Evolutionary conservation across 2,797 vertebrate genomes (phyloP).

Genomic region (Molossus alvarezi): DNA sequence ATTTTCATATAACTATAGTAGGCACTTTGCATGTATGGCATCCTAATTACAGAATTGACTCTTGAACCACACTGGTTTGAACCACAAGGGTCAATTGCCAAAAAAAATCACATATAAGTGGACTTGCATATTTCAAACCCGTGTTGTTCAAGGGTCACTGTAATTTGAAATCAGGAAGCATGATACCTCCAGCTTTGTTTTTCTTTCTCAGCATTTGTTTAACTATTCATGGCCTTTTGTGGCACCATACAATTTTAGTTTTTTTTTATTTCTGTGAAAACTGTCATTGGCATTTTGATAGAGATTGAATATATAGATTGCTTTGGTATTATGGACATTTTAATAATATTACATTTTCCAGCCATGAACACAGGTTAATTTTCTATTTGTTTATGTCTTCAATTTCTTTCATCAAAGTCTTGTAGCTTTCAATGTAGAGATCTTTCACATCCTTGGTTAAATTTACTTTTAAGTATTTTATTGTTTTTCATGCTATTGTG

Average conservation of each 20-base stretch:
- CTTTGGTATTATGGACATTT: background rate
- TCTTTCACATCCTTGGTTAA: background rate
- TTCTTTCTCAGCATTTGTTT: background rate
- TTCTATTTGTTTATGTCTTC: background rate
- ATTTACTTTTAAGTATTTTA: background rate
- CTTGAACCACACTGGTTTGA: background rate
- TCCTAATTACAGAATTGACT: background rate
- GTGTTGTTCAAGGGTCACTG: background rate
- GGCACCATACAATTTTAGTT: background rate
- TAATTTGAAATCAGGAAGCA: constrained; percentile 5
- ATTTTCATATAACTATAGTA: background rate
- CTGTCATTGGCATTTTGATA: constrained; percentile 10
- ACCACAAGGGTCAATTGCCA: too few relatives aligned
- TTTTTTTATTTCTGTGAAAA: background rate
- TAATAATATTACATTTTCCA: background rate
- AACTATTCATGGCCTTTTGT: background rate
- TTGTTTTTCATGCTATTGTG: background rate
- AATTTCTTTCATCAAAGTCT: background rate
- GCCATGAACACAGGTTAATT: background rate
- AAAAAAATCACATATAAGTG: background rate
- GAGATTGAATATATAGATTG: background rate
- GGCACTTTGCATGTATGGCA: too few relatives aligned
- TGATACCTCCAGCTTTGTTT: background rate
- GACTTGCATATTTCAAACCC: background rate
- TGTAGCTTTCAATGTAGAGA: background rate